Evolutionary conservation across 2,113 vertebrate species (phyloP), one percentile per base, ranked within the genome.

Genomic region (Pygoscelis adeliae): DNA sequence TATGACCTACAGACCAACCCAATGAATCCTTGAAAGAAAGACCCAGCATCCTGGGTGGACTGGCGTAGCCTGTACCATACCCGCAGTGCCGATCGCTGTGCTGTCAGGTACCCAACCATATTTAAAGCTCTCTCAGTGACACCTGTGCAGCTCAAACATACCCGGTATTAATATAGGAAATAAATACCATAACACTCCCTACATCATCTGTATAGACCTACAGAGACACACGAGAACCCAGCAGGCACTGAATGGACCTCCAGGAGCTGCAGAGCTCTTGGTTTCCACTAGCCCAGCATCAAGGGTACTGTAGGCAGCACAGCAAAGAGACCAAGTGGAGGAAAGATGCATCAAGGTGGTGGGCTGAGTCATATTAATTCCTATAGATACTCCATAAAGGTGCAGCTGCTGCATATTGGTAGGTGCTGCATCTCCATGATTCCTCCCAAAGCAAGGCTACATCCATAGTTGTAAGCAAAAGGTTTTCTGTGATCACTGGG

Each of bases 11-110:
- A 67, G 40, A 84, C 11, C 29, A 91, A 70, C 8, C 5, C 56
- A 78, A 69, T 4, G 11, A 85, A 56, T 36, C 44, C 13, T 19
- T 55, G 61, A 65, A 84, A 65, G 42, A 52, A 55, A 38, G 13
- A 6, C 21, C 19, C 49, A 42, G 18, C 21, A 62, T 20, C 20
- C 44, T 49, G 22, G 10, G 56, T 61, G 27, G 36, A 16, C 29
- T 62, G 40, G 8, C 13, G 5, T 22, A n/a, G 71, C 40, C 62
- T 59, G 5, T n/a, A 38, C 17, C 2, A 0, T 19, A 58, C 20
- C 17, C 3, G 0, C 5, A 9, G 38, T 21, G 12, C 25, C 0
- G 0, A 17, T 3, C 9, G 0, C 26, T 12, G 20, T 6, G n/a
- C 42, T 38, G 26, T 49, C 42, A 66, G 25, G 21, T 29, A 44